A percentile compares a stretch with the other conserved stretches of the same genome.
These are phyloP conservation scores for Forbesichthys papilliferus DNA, from an alignment of 2,113 vertebrate species.

Conservation along the genomic window DNA sequence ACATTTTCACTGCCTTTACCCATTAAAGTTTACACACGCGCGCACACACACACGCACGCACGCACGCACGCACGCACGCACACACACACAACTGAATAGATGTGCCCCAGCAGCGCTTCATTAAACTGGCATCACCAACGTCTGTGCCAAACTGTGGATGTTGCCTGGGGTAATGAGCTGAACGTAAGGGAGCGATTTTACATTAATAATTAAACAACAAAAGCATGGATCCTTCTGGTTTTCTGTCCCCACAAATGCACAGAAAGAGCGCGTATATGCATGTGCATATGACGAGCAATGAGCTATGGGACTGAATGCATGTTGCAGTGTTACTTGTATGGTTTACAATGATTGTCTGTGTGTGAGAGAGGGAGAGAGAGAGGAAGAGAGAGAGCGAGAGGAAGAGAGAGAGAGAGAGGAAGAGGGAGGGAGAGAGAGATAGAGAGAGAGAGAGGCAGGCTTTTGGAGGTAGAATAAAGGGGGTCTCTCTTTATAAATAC, in stretches of 20 bases:
- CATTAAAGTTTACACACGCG: too few relatives aligned
- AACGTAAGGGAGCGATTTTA: constrained; percentile 26
- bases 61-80: too few relatives aligned
- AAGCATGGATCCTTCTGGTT: not conserved
- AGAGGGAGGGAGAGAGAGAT: too few relatives aligned
- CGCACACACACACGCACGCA: not conserved
- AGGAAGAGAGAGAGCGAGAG: too few relatives aligned
- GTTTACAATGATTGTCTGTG: not conserved
- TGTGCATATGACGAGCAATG: constrained; percentile 1
- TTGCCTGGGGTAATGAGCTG: constrained; percentile 10
- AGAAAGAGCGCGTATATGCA: not conserved
- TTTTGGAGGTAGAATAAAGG: constrained; percentile 8
- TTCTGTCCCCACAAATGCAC: not conserved
- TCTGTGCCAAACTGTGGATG: constrained; percentile 39
- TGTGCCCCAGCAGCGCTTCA: constrained; percentile 45
- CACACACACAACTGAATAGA: constrained; percentile 20
- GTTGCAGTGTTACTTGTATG: not conserved
- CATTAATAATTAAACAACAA: constrained; percentile 17
- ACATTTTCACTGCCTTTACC: too few relatives aligned
- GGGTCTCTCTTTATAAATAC: constrained; percentile 29
- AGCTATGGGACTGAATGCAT: not conserved
- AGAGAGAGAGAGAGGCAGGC: not conserved
- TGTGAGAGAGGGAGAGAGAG: not conserved
- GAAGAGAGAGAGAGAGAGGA: too few relatives aligned
- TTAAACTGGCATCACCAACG: constrained; percentile 30